Evolutionary conservation across 2,113 vertebrate species (phyloP), one percentile per base, ranked within the genome.

Genomic region (Sceloporus tristichus): DNA sequence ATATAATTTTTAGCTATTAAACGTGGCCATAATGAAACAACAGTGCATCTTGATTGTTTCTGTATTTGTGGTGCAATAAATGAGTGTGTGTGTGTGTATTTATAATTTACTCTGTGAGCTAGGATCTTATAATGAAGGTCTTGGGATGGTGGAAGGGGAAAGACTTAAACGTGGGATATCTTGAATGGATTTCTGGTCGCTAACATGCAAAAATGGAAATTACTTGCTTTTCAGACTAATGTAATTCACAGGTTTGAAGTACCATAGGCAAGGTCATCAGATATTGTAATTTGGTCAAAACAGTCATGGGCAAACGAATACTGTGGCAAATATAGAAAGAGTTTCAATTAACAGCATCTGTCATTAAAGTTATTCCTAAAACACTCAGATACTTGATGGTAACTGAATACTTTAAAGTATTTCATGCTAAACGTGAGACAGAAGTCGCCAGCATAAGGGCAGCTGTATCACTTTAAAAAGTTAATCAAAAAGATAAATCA

Each of bases 1-100:
- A 97, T 96, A 97, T 96, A 97, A 97, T 96, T 97, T 96, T 96
- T 96, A 96, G 96, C 96, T 96, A 96, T 96, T 96, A 97, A 96
- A 96, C 95, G 92, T 95, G 90, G 90, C 94, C 92, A 94, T 94
- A 96, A 96, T 95, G 95, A 97, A 97, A 96, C 88, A 94, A 78
- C 94, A 96, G 96, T 95, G 90, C 91, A 93, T 96, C 95, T 96
- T 96, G 93, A 96, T 96, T 96, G 96, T 96, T 95, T 93, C n/a
- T 94, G 86, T 89, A 91, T 94, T 91, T 92, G 89, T 79, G 65
- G 80, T 89, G 91, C 91, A 92, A 94, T 95, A 92, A 93, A 90
- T 95, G 96, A 94, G 79, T 71, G 91, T 27, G 68, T 71, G 6
- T 27, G 68, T 71, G 25, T 71, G 25, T 91, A 94, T 94, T 91